phyloP scores from a whole-genome alignment of 2,888 invertebrate species.

The Gymnosoma rotundatum region DNA sequence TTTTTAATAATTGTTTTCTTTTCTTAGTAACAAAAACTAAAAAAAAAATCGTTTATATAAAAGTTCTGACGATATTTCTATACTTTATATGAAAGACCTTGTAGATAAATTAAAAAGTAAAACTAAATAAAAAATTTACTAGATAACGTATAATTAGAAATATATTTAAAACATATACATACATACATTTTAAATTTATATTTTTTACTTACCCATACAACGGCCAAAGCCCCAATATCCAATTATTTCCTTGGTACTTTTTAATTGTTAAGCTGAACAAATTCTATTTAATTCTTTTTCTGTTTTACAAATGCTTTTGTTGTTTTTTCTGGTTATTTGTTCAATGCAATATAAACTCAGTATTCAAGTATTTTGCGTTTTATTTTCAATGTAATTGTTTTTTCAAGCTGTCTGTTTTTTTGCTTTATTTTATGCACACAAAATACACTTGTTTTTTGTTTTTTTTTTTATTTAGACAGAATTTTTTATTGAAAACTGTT shows the following conservation, averaged over 20 bases:
- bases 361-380: conserved; percentile 61
- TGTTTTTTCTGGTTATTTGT: conserved; percentile 29
- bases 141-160: conserved; percentile 6
- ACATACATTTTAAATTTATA: not conserved
- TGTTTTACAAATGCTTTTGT: conserved; percentile 36
- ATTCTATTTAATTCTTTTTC: conserved; percentile 52
- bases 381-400: conserved; percentile 62
- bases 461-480: not conserved
- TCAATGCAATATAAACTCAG: conserved; percentile 56
- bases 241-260: conserved; percentile 75
- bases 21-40: conserved; percentile 10
- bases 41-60: not conserved
- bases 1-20: not conserved
- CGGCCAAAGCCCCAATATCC: conserved; percentile 82
- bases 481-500: not conserved
- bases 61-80: conserved; percentile 31
- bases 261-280: conserved; percentile 69
- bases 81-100: conserved; percentile 13
- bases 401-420: conserved; percentile 45
- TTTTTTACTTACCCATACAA: conserved; percentile 84
- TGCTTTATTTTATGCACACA: conserved; percentile 22
- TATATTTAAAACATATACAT: not conserved
- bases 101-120: not conserved
- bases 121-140: not conserved
- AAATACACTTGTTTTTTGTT: conserved; percentile 17